phyloP scores from a whole-genome alignment of 2,888 invertebrate genomes.

The Shargacucullia verbasci region DNA sequence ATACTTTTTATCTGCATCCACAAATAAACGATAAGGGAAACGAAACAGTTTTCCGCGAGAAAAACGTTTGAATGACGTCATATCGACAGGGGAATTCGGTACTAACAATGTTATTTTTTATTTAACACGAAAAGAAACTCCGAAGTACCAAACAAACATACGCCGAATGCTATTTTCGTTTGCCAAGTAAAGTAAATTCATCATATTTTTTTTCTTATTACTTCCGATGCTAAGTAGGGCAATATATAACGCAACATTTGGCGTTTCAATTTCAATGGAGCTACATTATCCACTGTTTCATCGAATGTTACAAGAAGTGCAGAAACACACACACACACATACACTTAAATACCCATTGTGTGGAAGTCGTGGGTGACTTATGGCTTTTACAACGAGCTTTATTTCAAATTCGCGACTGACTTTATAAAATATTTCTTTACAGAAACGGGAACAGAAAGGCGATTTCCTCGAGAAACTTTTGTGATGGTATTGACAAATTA shows the following conservation, averaged over 20 bases:
- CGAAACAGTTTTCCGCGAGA: constrained; percentile 18
- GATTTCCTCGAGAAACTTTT: not conserved
- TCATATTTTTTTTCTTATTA: constrained; percentile 16
- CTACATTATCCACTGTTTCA: constrained; percentile 24
- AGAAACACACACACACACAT: constrained; percentile 38
- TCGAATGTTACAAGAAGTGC: constrained; percentile 31
- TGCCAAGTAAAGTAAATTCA: constrained; percentile 13
- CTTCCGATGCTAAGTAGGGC: constrained; percentile 19
- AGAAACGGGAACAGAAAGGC: constrained; percentile 11
- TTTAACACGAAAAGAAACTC: constrained; percentile 5
- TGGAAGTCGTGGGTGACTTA: constrained; percentile 37
- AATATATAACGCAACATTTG: constrained; percentile 57
- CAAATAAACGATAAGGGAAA: constrained; percentile 9
- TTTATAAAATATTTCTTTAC: constrained; percentile 41
- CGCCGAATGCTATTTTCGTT: constrained; percentile 6
- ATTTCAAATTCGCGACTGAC: constrained; percentile 47
- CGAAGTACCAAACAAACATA: not conserved
- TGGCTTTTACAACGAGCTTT: constrained; percentile 50
- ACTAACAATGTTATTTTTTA: constrained; percentile 10
- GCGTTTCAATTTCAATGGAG: constrained; percentile 39
- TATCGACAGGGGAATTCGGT: constrained; percentile 5
- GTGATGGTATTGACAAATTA: constrained; percentile 11
- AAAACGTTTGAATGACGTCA: constrained; percentile 18
- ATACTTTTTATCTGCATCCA: constrained; percentile 24
- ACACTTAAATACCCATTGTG: constrained; percentile 26